phyloP scores from a whole-genome alignment of 2,797 vertebrate species.

The Odontamblyopus rebecca region DNA sequence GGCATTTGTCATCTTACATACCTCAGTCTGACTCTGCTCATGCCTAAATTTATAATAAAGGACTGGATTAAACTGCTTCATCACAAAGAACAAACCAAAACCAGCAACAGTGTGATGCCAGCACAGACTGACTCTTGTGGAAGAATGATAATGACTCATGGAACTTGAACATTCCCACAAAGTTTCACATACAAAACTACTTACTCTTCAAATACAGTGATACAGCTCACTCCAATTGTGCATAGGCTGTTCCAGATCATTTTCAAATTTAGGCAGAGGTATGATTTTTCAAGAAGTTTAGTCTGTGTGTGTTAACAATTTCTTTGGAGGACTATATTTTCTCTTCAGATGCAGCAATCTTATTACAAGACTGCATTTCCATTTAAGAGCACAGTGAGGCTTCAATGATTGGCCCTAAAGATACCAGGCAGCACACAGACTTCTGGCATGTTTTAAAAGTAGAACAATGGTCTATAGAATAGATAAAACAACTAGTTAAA shows the following conservation, averaged over 20 bases:
- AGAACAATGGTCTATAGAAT: background rate
- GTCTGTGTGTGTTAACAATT: constrained; percentile 8
- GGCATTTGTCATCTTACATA: constrained; percentile 25
- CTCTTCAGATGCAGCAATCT: constrained; percentile 36
- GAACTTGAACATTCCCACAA: constrained; percentile 18
- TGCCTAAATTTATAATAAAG: constrained; percentile 36
- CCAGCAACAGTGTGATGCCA: background rate
- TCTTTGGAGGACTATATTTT: constrained; percentile 26
- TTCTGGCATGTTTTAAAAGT: constrained; percentile 40
- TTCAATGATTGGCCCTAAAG: constrained; percentile 47
- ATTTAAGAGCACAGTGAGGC: constrained; percentile 64
- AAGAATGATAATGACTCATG: constrained; percentile 31
- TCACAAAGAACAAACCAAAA: constrained; percentile 34
- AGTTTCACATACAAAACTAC: background rate
- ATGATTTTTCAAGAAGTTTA: background rate
- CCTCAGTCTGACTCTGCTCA: constrained; percentile 28
- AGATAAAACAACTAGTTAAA: background rate
- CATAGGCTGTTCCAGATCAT: background rate
- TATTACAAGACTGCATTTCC: constrained; percentile 70
- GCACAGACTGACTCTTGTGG: constrained; percentile 16
- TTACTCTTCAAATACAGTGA: background rate
- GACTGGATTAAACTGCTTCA: constrained; percentile 35
- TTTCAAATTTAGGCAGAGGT: constrained; percentile 1
- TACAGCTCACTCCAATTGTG: background rate
- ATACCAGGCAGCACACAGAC: constrained; percentile 28